Evolutionary conservation across 1,140 invertebrate genomes (phyloP), one percentile per base, ranked within the genome.

Genomic region (Psix sp.): DNA sequence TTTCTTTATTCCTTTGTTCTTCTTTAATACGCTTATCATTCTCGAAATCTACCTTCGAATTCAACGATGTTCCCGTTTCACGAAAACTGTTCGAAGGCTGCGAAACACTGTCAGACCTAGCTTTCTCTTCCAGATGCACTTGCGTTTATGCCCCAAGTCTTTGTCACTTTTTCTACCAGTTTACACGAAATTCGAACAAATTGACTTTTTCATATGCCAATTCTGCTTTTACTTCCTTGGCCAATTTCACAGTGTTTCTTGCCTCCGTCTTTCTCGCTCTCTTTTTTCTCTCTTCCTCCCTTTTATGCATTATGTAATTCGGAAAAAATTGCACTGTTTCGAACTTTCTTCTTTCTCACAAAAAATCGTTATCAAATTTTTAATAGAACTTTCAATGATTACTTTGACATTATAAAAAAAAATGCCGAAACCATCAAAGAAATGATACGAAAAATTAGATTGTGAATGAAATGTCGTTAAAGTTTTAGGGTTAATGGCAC

Each of bases 401-500:
- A 10, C 4, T 24, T 5, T 24, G 26, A 7, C 7, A 7, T 1
- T 7, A 29, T n/a, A 24, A 24, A 24, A 24, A 24, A 24, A 24
- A 24, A 5, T 24, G 21, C 9, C 45, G 67, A 72, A 77, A 80
- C 77, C 63, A 70, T 78, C 77, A 82, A 78, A 80, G 78, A 81
- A 82, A 81, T 60, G 52, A 46, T 45, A 29, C n/a, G 26, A 29
- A 29, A 29, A 7, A 29, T 29, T 7, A n/a, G 60, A 33, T 72
- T 80, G 82, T 79, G 79, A 83, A 82, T 72, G 77, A 83, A 79
- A 80, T 80, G 75, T 76, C 60, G 46, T 20, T 35, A 40, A 52
- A 72, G n/a, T n/a, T n/a, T 40, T 79, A 78, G 78, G 80, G 78
- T 84, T 79, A 81, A 82, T 68, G 80, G 82, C 77, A 82, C 76